phyloP scores from a whole-genome alignment of 2,888 invertebrate genomes.

The Ceramica pisi region DNA sequence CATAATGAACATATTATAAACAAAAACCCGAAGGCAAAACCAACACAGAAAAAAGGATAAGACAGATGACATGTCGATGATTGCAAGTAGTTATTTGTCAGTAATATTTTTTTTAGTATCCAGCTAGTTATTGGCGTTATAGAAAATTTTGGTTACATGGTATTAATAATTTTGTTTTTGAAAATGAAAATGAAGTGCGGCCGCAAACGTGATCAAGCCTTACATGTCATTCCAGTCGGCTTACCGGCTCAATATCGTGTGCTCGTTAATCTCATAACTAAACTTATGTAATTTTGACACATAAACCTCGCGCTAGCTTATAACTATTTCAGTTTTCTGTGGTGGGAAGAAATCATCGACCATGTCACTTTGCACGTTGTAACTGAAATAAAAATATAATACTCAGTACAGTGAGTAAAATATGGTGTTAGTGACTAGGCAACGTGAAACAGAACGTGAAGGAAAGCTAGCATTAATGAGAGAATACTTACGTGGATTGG shows the following conservation, averaged over 20 bases:
- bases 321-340: slow-evolving; percentile 85
- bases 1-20: slow-evolving; percentile 21
- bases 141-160: slow-evolving; percentile 71
- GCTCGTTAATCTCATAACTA: slow-evolving; percentile 72
- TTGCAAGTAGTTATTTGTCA: slow-evolving; percentile 78
- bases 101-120: slow-evolving; percentile 66
- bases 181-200: slow-evolving; percentile 72
- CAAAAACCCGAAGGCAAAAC: slow-evolving; percentile 62
- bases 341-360: slow-evolving; percentile 97
- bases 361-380: slow-evolving; percentile 97
- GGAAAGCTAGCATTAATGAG: slow-evolving; percentile 34
- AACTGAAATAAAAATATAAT: slow-evolving; percentile 94
- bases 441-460: slow-evolving; percentile 63
- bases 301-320: slow-evolving; percentile 80
- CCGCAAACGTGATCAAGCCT: slow-evolving; percentile 78
- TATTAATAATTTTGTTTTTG: slow-evolving; percentile 66
- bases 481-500: slow-evolving; percentile 98
- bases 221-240: slow-evolving; percentile 85
- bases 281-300: slow-evolving; percentile 68
- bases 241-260: slow-evolving; percentile 82
- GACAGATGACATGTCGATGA: slow-evolving; percentile 87
- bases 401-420: slow-evolving; percentile 71
- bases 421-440: slow-evolving; percentile 72
- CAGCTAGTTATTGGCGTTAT: slow-evolving; percentile 67
- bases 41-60: slow-evolving; percentile 66